phyloP scores from a whole-genome alignment of 2,888 invertebrate genomes.

The Ichneumoninae sp. region DNA sequence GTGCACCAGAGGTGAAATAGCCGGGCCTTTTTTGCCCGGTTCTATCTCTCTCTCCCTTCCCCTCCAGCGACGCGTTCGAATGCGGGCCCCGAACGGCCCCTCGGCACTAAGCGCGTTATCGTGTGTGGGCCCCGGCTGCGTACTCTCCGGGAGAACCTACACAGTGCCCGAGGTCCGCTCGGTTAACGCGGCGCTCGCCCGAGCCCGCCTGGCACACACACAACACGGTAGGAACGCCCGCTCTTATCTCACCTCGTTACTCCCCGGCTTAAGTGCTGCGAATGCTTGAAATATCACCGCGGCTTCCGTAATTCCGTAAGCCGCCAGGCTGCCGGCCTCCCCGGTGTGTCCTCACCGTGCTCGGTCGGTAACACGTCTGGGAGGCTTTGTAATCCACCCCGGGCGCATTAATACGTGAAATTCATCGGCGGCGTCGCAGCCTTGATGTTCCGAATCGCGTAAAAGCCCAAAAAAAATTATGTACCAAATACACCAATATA shows the following conservation, averaged over 20 bases:
- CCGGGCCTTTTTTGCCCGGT: constrained; percentile 36
- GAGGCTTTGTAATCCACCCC: constrained; percentile 59
- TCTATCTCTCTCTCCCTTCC: constrained; percentile 20
- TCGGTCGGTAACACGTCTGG: neutral
- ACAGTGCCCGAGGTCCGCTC: constrained; percentile 4
- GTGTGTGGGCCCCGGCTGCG: constrained; percentile 57
- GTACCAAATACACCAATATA: neutral
- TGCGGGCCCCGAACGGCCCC: constrained; percentile 61
- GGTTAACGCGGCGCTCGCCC: constrained; percentile 25
- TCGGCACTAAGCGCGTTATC: constrained; percentile 62
- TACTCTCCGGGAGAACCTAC: neutral
- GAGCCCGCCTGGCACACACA: constrained; percentile 47
- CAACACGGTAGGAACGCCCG: constrained; percentile 62
- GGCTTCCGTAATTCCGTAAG: constrained; percentile 80
- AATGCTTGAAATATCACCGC: constrained; percentile 82
- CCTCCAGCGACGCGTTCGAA: constrained; percentile 34
- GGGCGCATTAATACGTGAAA: constrained; percentile 65
- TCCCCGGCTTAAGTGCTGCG: constrained; percentile 80
- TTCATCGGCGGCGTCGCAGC: constrained; percentile 62
- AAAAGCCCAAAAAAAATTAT: neutral
- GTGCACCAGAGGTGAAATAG: constrained; percentile 57
- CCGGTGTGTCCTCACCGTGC: neutral
- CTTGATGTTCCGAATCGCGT: constrained; percentile 56
- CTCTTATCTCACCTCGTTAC: constrained; percentile 83
- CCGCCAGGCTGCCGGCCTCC: constrained; percentile 13